These are phyloP conservation scores for Cancer borealis DNA, from an alignment of 2,888 invertebrate genomes.

Conservation along the genomic window DNA sequence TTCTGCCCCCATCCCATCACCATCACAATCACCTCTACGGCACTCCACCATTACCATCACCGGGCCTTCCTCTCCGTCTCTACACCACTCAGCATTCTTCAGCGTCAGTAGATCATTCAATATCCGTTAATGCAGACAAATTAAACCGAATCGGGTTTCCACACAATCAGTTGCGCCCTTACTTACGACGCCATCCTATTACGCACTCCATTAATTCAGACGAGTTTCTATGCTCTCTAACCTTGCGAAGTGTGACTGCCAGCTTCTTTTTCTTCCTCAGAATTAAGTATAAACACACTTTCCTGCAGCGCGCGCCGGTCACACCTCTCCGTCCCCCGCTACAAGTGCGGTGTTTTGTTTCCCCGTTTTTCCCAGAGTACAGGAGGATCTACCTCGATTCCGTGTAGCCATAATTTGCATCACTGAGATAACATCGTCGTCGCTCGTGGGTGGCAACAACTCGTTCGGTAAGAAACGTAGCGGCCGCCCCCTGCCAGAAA, in stretches of 20 bases:
- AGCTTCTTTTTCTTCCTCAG: background rate
- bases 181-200: slow-evolving; percentile 39
- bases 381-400: background rate
- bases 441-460: slow-evolving; percentile 32
- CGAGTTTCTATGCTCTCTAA: background rate
- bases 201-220: slow-evolving; percentile 48
- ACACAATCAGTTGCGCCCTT: slow-evolving; percentile 8
- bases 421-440: slow-evolving; percentile 42
- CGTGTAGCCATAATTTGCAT: slow-evolving; percentile 47
- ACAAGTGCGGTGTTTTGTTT: background rate
- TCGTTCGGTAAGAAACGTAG: slow-evolving; percentile 29
- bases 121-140: slow-evolving; percentile 11
- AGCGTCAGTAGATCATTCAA: slow-evolving; percentile 29
- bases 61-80: background rate
- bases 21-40: slow-evolving; percentile 34
- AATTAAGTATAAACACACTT: background rate
- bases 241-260: background rate
- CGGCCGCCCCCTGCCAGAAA: slow-evolving; percentile 33
- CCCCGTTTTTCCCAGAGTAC: background rate
- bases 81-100: background rate
- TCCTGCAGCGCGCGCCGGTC: background rate
- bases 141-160: background rate
- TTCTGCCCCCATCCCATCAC: slow-evolving; percentile 46
- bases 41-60: background rate
- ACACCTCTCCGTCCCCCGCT: background rate